These are phyloP conservation scores for Eupithecia subumbrata DNA, from an alignment of 2,888 invertebrate species.

Conservation along the genomic window DNA sequence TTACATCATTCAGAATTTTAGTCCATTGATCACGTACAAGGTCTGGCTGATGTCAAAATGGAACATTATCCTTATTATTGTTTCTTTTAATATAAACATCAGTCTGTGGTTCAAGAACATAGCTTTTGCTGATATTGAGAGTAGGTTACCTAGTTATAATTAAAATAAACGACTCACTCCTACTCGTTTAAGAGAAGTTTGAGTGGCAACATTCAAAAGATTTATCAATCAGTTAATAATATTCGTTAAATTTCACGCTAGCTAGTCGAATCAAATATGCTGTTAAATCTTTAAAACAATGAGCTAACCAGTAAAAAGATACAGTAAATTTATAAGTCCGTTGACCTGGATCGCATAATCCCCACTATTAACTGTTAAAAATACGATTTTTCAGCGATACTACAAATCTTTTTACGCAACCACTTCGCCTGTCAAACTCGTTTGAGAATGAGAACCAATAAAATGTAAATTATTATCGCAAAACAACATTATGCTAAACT, in stretches of 20 bases:
- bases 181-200: neutral
- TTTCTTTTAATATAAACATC: constrained; percentile 10
- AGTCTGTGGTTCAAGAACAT: constrained; percentile 2
- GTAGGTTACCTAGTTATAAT: neutral
- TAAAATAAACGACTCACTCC: neutral
- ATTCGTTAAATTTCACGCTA: neutral
- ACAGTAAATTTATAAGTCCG: constrained; percentile 31
- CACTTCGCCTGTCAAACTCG: constrained; percentile 30
- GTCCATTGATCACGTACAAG: constrained; percentile 46
- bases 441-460: constrained; percentile 18
- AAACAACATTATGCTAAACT: neutral
- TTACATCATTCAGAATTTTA: constrained; percentile 46
- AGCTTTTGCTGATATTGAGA: neutral
- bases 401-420: constrained; percentile 42
- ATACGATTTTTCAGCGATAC: constrained; percentile 36
- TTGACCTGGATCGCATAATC: constrained; percentile 42
- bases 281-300: neutral
- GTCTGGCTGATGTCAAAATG: constrained; percentile 41
- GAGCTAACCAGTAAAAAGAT: constrained; percentile 9
- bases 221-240: neutral
- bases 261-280: neutral
- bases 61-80: constrained; percentile 30
- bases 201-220: neutral
- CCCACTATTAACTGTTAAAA: constrained; percentile 29
- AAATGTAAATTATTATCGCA: constrained; percentile 16